A percentile compares a stretch with the other conserved stretches of the same genome.
phyloP scores from a whole-genome alignment of 1,140 invertebrate species.

The Drosophila insularis region DNA sequence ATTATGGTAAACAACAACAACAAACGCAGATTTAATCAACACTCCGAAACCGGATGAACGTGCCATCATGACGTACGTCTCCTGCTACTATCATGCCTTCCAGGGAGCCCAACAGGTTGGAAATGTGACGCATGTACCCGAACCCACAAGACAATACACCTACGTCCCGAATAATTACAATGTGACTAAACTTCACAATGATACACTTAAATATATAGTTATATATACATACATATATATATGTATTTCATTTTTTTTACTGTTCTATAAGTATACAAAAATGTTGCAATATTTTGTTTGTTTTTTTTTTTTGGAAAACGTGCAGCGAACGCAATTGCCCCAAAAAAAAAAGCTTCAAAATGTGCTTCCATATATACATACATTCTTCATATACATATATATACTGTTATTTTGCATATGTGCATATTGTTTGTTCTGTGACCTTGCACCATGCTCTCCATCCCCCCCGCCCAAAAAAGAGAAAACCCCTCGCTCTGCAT shows the following conservation, averaged over 20 bases:
- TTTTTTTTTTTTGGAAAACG: conserved; percentile 34
- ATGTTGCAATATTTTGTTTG: conserved; percentile 36
- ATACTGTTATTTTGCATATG: conserved; percentile 6
- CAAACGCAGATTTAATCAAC: conserved; percentile 95
- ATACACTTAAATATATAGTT: conserved; percentile 78
- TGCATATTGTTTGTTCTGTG: conserved; percentile 14
- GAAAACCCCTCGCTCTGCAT: not conserved
- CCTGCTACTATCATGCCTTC: conserved; percentile 99
- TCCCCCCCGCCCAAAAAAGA: too few relatives aligned
- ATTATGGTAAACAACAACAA: conserved; percentile 20
- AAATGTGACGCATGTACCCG: conserved; percentile 84
- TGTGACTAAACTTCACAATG: conserved; percentile 83
- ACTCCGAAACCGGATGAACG: conserved; percentile 98
- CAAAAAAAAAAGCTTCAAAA: conserved; percentile 13
- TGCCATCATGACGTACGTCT: conserved; percentile 99
- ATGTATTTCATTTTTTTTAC: conserved; percentile 28
- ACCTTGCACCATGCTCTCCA: conserved; percentile 5
- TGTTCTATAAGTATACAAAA: conserved; percentile 46
- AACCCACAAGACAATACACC: conserved; percentile 83
- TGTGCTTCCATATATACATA: conserved; percentile 11
- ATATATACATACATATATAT: conserved; percentile 32
- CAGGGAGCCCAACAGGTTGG: conserved; percentile 98
- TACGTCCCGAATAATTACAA: conserved; percentile 83
- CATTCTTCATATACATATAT: not conserved
- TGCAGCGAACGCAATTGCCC: conserved; percentile 7